Conservation (phyloP, 1,140 invertebrate species). For the Caligus rogercresseyi region DNA sequence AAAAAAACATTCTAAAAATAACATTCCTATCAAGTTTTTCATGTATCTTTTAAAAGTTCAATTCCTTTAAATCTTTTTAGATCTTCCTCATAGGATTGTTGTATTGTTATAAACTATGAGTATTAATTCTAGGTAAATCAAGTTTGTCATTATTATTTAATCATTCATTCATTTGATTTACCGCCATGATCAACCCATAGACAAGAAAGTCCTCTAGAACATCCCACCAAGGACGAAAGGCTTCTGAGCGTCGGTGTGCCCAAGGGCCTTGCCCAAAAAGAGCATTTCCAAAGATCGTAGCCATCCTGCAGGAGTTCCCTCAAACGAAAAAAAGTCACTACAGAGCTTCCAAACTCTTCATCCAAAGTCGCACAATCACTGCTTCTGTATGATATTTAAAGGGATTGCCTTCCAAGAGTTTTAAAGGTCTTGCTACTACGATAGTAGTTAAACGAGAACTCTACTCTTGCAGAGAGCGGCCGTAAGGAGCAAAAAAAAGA, state of each 20-base stretch:
- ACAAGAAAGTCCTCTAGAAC: slow-evolving; percentile 12
- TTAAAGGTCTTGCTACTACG: no score
- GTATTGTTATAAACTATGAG: no score
- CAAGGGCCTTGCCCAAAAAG: neutral
- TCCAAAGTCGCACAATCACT: no score
- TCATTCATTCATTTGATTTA: neutral
- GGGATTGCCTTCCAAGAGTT: no score
- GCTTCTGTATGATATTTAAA: no score
- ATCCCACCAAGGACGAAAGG: slow-evolving; percentile 18
- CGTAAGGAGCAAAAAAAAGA: no score
- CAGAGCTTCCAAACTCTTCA: no score
- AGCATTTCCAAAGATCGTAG: slow-evolving; percentile 2
- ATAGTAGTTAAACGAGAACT: no score
- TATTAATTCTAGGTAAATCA: no score
- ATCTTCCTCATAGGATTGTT: neutral
- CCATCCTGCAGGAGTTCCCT: neutral
- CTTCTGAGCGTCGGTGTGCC: slow-evolving; percentile 13
- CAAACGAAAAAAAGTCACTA: no score
- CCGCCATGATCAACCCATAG: slow-evolving; percentile 16
- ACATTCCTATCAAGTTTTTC: neutral
- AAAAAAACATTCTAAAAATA: neutral
- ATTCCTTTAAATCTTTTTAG: neutral
- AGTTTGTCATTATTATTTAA: no score
- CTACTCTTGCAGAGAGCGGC: no score
- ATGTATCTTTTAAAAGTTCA: neutral